phyloP scores from a whole-genome alignment of 2,888 invertebrate species.

The Teleiodes luculella region DNA sequence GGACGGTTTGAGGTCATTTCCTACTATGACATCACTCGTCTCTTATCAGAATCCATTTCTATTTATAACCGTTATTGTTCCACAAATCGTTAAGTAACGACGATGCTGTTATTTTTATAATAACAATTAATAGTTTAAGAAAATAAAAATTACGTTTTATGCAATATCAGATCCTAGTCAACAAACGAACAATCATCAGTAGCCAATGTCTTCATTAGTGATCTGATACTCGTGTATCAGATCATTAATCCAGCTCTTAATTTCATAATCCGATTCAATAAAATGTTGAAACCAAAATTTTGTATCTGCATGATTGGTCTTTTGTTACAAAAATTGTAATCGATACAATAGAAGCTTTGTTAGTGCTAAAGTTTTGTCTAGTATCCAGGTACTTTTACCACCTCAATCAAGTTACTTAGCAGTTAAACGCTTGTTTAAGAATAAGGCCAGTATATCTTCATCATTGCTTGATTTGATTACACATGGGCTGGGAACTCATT shows the following conservation, averaged over 20 bases:
- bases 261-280: too few relatives aligned
- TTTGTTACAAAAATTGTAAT: too few relatives aligned
- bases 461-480: conserved; percentile 25
- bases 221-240: too few relatives aligned
- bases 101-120: not conserved
- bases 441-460: conserved; percentile 13
- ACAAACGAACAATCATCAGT: too few relatives aligned
- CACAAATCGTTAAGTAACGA: not conserved
- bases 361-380: too few relatives aligned
- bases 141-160: too few relatives aligned
- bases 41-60: not conserved
- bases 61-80: not conserved
- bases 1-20: not conserved
- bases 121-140: not conserved
- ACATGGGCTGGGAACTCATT: conserved; percentile 43
- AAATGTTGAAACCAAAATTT: too few relatives aligned
- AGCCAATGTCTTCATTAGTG: too few relatives aligned
- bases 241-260: too few relatives aligned
- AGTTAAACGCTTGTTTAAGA: conserved; percentile 5
- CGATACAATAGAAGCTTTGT: too few relatives aligned
- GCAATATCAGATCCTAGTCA: too few relatives aligned
- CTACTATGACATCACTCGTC: not conserved
- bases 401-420: not conserved
- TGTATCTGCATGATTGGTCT: too few relatives aligned
- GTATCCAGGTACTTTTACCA: not conserved